phyloP scores from a whole-genome alignment of 2,113 vertebrate genomes.

The Gymnogyps californianus region DNA sequence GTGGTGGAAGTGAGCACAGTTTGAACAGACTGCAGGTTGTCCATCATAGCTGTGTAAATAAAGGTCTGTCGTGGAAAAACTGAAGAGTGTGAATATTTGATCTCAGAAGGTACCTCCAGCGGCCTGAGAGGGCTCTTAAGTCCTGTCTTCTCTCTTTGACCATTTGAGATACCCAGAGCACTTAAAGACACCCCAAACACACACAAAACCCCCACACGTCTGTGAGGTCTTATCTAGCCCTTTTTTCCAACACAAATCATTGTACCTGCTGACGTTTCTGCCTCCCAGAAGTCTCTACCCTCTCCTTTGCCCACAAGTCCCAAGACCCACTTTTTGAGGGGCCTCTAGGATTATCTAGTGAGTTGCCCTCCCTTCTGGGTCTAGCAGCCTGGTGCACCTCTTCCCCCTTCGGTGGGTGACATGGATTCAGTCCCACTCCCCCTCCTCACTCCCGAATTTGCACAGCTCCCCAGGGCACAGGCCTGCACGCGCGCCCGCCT shows the following conservation, averaged over 20 bases:
- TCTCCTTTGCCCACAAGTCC: not conserved
- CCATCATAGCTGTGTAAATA: not conserved
- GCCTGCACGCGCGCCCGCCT: accelerated
- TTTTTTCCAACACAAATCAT: not conserved
- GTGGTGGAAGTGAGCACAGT: not conserved
- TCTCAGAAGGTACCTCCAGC: not conserved
- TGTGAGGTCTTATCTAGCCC: not conserved
- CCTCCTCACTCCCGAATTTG: accelerated
- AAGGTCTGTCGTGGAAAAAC: not conserved
- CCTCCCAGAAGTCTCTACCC: not conserved
- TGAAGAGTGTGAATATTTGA: not conserved
- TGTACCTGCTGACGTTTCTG: not conserved
- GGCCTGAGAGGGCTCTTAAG: not conserved
- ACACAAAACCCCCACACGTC: accelerated
- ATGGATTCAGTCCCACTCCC: not conserved
- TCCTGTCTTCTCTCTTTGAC: not conserved
- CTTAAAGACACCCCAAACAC: not conserved
- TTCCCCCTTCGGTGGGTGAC: not conserved
- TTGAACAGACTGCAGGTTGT: not conserved
- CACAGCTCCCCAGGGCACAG: not conserved
- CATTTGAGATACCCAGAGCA: not conserved
- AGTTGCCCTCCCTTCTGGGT: not conserved
- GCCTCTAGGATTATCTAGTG: not conserved
- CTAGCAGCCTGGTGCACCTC: not conserved
- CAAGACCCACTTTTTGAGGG: not conserved